Evolutionary conservation across 2,888 invertebrate species (phyloP).

Genomic region (Leptinotarsa rubiginosa): DNA sequence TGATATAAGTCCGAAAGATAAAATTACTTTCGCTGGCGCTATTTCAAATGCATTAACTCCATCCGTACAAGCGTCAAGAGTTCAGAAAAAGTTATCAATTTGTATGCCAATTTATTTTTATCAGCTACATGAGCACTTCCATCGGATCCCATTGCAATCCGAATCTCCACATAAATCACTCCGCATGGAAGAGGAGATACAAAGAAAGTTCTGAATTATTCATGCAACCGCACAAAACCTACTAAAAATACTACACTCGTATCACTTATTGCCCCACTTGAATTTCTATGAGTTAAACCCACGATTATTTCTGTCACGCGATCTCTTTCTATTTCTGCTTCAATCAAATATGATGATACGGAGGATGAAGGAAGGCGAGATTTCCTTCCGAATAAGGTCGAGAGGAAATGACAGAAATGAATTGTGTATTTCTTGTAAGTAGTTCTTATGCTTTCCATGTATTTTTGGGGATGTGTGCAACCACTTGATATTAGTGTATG

Average conservation of each 20-base stretch:
- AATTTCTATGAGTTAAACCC: slow-evolving; percentile 19
- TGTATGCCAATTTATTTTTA: slow-evolving; percentile 13
- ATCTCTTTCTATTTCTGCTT: slow-evolving; percentile 6
- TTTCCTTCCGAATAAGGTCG: background rate
- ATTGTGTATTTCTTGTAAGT: background rate
- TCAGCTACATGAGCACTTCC: slow-evolving; percentile 12
- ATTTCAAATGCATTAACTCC: background rate
- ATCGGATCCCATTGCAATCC: slow-evolving; percentile 14
- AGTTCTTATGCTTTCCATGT: too few species aligned
- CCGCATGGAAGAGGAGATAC: slow-evolving; percentile 12
- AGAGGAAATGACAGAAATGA: slow-evolving; percentile 1
- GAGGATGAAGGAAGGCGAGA: slow-evolving; percentile 5
- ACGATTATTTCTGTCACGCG: slow-evolving; percentile 18
- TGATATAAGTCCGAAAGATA: too few species aligned
- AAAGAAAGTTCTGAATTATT: slow-evolving; percentile 16
- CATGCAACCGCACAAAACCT: slow-evolving; percentile 12
- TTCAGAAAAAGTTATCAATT: background rate
- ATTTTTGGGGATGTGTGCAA: too few species aligned
- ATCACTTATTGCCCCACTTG: slow-evolving; percentile 22
- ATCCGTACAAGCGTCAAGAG: background rate
- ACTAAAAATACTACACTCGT: slow-evolving; percentile 20
- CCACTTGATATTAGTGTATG: too few species aligned
- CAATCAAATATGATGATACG: slow-evolving; percentile 14
- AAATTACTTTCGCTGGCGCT: background rate
- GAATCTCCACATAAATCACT: slow-evolving; percentile 12